A percentile compares a stretch with the other conserved stretches of the same genome.
These are phyloP conservation scores for Calvadosia cruxmelitensis DNA, from an alignment of 30 jellyfish, hydroid and myxozoan species.

Conservation along the genomic window DNA sequence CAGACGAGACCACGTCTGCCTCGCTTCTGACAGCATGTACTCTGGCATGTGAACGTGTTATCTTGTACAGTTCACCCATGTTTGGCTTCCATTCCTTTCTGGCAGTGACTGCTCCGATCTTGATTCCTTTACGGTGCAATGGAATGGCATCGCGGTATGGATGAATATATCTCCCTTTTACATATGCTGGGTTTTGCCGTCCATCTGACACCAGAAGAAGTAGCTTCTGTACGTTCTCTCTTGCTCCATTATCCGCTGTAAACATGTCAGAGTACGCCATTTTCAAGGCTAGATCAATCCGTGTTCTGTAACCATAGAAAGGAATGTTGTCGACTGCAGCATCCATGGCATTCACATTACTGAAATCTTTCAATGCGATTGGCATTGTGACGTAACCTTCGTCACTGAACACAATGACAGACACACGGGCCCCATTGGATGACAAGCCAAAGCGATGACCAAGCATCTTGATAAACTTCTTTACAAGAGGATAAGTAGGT, in stretches of 20 bases:
- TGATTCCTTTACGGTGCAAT: constrained; percentile 13
- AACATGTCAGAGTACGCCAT: constrained; percentile 25
- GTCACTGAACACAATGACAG: constrained; percentile 43
- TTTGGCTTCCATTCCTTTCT: constrained; percentile 28
- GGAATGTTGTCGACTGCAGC: constrained; percentile 35
- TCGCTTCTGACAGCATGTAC: constrained; percentile 24
- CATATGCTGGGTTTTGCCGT: constrained; percentile 34
- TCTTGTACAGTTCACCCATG: constrained; percentile 25
- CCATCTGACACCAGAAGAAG: constrained; percentile 52
- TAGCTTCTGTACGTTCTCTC: constrained; percentile 25
- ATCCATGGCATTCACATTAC: constrained; percentile 3
- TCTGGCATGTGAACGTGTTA: constrained; percentile 17
- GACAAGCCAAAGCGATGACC: constrained; percentile 19
- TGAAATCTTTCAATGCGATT: constrained; percentile 12
- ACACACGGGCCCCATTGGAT: constrained; percentile 37
- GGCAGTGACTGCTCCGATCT: constrained; percentile 32
- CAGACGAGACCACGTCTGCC: too few species aligned
- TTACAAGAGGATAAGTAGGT: constrained; percentile 18
- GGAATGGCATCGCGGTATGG: constrained; percentile 24
- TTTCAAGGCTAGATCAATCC: constrained; percentile 44
- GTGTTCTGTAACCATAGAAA: constrained; percentile 32
- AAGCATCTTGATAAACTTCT: constrained; percentile 27
- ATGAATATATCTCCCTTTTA: constrained; percentile 4
- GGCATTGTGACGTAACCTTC: constrained; percentile 19
- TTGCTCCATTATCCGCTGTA: constrained; percentile 9